Percentiles rank a stretch among this genome's conserved stretches.
Conservation (phyloP, 2,797 vertebrate species). For the Presbytis comata region DNA sequence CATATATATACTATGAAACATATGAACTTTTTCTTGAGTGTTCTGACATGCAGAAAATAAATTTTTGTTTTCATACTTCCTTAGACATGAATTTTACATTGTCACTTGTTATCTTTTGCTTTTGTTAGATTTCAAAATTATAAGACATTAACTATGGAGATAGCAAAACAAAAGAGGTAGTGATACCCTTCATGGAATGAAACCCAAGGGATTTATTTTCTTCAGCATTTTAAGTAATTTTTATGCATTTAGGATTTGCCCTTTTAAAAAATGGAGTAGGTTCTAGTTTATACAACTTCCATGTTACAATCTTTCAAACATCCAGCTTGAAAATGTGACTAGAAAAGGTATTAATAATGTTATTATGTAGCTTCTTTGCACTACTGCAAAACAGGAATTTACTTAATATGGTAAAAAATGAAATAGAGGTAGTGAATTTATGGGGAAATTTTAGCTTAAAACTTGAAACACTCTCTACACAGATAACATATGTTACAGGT, state of each 20-base stretch:
- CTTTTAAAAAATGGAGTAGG: not conserved
- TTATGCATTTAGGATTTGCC: not conserved
- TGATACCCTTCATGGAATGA: not conserved
- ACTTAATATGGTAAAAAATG: constrained; percentile 3
- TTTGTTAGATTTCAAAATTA: not conserved
- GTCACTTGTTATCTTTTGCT: not conserved
- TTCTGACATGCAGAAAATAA: not conserved
- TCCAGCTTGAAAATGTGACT: not conserved
- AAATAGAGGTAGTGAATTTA: constrained; percentile 52
- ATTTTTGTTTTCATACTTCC: not conserved
- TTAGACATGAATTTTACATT: not conserved
- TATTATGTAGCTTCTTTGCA: not conserved
- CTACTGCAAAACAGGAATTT: constrained; percentile 57
- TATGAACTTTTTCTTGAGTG: not conserved
- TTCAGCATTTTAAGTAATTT: not conserved
- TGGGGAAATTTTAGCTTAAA: constrained; percentile 28
- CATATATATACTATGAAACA: not conserved
- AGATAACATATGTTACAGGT: not conserved
- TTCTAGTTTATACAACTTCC: not conserved
- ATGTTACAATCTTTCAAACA: not conserved
- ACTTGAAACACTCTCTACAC: not conserved
- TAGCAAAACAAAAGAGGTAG: not conserved
- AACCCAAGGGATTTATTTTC: not conserved
- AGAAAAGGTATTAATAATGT: not conserved
- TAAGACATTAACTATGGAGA: not conserved